Evolutionary conservation across 2,113 vertebrate genomes (phyloP).

Genomic region (Anhinga anhinga): DNA sequence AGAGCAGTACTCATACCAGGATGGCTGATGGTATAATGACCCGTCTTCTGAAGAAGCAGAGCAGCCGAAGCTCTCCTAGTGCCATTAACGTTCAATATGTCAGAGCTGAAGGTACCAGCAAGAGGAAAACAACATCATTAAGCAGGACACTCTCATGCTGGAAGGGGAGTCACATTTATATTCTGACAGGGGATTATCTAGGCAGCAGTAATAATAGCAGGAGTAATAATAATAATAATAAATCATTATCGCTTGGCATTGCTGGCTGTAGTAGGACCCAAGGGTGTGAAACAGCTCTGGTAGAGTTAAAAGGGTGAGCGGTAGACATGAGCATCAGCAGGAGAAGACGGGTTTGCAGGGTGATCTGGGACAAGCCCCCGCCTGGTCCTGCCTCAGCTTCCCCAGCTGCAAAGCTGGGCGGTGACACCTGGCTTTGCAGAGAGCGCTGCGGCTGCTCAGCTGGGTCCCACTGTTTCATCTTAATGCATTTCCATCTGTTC

Average conservation of each 20-base stretch:
- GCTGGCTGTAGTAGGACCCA: neutral
- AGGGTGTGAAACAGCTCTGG: neutral
- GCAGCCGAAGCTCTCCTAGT: neutral
- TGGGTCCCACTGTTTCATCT: neutral
- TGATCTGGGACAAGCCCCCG: neutral
- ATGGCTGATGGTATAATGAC: conserved; percentile 24
- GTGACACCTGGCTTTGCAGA: neutral
- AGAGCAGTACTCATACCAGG: neutral
- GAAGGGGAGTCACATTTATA: conserved; percentile 14
- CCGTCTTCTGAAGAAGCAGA: neutral
- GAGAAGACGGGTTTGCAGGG: neutral
- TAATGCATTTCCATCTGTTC: neutral
- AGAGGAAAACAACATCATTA: conserved; percentile 51
- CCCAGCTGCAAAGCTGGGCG: neutral
- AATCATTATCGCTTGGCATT: conserved; percentile 24
- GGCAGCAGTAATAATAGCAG: conserved; percentile 36
- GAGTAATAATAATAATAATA: conserved; percentile 31
- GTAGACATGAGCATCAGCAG: neutral
- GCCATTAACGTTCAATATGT: neutral
- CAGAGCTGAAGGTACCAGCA: conserved; percentile 5
- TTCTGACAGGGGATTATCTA: conserved; percentile 43
- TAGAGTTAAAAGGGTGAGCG: neutral
- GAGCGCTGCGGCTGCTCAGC: neutral
- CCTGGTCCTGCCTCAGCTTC: neutral
- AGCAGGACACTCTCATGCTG: neutral